A percentile compares a stretch with the other conserved stretches of the same genome.
These are phyloP conservation scores for Rhinoraja longicauda DNA, from an alignment of 2,797 vertebrate genomes.

Conservation along the genomic window DNA sequence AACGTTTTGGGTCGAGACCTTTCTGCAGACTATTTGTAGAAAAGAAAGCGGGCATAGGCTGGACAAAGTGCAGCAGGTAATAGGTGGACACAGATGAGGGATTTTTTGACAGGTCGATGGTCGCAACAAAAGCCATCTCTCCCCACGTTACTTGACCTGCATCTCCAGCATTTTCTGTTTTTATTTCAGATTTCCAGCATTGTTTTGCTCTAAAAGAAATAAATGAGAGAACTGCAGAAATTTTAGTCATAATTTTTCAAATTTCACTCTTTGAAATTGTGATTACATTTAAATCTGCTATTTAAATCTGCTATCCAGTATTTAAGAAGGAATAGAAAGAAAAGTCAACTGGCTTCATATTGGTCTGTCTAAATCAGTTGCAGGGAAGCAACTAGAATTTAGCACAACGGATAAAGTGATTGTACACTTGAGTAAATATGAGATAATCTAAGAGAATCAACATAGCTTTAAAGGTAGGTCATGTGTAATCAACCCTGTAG, in stretches of 20 bases:
- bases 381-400: not conserved
- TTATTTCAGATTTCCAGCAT: too few species aligned
- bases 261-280: not conserved
- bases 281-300: conserved; percentile 5
- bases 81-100: too few species aligned
- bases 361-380: not conserved
- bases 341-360: not conserved
- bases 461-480: not conserved
- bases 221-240: not conserved
- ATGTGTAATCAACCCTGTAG: not conserved
- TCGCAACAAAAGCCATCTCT: too few species aligned
- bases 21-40: too few species aligned
- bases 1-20: too few species aligned
- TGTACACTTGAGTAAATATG: not conserved
- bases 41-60: too few species aligned
- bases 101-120: too few species aligned
- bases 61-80: too few species aligned
- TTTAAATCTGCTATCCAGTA: not conserved
- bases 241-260: not conserved
- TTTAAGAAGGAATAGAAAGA: not conserved
- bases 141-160: too few species aligned
- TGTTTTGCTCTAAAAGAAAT: not conserved
- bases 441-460: not conserved
- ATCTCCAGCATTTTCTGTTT: too few species aligned
- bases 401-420: not conserved